Evolutionary conservation across 2,113 vertebrate species (phyloP).

Genomic region (Phalacrocorax aristotelis): DNA sequence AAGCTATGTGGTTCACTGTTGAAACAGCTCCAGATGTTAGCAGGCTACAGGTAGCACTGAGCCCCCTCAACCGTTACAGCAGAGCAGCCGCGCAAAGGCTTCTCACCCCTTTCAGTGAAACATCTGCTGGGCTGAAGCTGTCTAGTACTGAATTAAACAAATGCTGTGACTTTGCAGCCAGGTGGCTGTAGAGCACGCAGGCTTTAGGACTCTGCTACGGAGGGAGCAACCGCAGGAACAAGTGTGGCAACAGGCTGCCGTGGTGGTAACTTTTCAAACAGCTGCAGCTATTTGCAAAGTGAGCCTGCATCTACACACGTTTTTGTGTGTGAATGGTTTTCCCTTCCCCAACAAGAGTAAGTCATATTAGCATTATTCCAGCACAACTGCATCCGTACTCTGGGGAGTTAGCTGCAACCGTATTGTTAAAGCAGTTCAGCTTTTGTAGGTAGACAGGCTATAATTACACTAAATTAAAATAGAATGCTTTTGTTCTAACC

Average conservation of each 20-base stretch:
- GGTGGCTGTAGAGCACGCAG: neutral
- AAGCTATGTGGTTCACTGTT: neutral
- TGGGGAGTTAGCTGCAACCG: neutral
- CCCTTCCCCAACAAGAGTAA: neutral
- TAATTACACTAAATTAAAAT: slow-evolving; percentile 43
- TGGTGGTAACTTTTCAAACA: neutral
- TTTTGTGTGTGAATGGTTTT: neutral
- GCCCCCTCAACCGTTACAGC: neutral
- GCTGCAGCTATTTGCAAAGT: neutral
- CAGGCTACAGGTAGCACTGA: neutral
- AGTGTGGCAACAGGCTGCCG: neutral
- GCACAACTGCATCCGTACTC: neutral
- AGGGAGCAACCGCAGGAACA: neutral
- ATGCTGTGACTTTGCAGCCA: neutral
- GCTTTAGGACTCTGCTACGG: neutral
- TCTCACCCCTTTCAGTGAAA: neutral
- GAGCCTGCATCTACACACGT: neutral
- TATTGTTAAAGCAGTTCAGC: slow-evolving; percentile 3
- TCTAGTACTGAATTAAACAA: neutral
- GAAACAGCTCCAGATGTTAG: neutral
- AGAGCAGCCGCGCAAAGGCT: neutral
- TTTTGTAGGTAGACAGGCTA: neutral
- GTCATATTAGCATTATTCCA: neutral
- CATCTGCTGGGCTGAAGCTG: neutral
- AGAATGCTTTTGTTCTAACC: slow-evolving; percentile 46